Percentiles rank a stretch among this genome's conserved stretches.
Conservation (phyloP, 53 echinoderm and acorn worm genomes). For the Henricia sp. region DNA sequence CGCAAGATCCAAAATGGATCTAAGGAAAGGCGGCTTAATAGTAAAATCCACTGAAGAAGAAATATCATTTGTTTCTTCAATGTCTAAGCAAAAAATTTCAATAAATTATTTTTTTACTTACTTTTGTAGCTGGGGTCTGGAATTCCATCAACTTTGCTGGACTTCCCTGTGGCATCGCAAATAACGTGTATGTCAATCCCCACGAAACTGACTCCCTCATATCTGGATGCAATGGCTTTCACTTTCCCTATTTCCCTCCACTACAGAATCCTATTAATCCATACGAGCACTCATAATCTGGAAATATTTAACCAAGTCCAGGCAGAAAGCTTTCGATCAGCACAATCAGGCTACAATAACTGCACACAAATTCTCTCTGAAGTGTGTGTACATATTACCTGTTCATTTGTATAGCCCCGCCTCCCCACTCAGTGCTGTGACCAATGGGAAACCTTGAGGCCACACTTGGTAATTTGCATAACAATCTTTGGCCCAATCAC, state of each 20-base stretch:
- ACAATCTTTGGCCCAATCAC: constrained; percentile 29
- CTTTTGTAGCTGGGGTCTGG: not conserved
- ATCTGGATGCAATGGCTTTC: not conserved
- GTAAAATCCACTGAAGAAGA: too few species aligned
- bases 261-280: too few species aligned
- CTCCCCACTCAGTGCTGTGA: constrained; percentile 13
- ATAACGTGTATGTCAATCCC: constrained; percentile 27
- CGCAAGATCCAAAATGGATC: too few species aligned
- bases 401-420: constrained; percentile 18
- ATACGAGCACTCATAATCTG: not conserved
- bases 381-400: not conserved
- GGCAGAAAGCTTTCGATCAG: too few species aligned
- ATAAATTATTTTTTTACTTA: constrained; percentile 4
- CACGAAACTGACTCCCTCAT: constrained; percentile 35
- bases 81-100: too few species aligned
- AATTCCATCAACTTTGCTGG: not conserved
- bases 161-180: constrained; percentile 2
- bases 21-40: not conserved
- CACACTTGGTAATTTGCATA: constrained; percentile 24
- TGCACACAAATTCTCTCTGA: not conserved
- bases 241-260: too few species aligned
- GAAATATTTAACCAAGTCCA: constrained; percentile 19
- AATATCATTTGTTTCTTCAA: too few species aligned
- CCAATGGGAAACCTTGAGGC: not conserved
- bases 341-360: not conserved